These are phyloP conservation scores for Hemiprocne comata DNA, from an alignment of 2,113 vertebrate genomes.

Conservation along the genomic window DNA sequence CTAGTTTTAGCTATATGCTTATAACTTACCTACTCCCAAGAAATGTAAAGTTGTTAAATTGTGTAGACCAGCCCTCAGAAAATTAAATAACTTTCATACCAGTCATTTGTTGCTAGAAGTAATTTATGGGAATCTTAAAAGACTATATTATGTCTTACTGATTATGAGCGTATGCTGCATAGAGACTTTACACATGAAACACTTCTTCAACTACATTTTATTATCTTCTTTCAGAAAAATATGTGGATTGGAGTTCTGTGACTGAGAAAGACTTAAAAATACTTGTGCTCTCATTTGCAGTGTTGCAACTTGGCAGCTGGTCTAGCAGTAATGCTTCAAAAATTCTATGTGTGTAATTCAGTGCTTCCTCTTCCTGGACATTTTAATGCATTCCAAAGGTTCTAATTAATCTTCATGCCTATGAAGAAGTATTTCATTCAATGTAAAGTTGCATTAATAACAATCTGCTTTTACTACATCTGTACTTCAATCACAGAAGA, in stretches of 20 bases:
- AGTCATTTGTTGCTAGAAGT: background rate
- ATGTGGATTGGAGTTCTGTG: background rate
- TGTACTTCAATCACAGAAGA: slow-evolving; percentile 22
- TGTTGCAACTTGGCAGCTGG: slow-evolving; percentile 11
- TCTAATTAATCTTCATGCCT: slow-evolving; percentile 47
- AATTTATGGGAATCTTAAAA: slow-evolving; percentile 18
- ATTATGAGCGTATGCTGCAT: background rate
- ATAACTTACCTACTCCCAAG: background rate
- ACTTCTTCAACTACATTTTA: background rate
- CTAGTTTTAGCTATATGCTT: background rate
- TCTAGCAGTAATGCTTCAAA: slow-evolving; percentile 39
- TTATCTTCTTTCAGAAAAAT: slow-evolving; percentile 32
- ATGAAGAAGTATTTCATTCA: slow-evolving; percentile 53
- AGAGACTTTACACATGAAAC: slow-evolving; percentile 7
- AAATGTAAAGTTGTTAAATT: slow-evolving; percentile 45
- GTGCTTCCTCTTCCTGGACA: slow-evolving; percentile 38
- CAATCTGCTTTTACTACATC: slow-evolving; percentile 21
- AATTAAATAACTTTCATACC: slow-evolving; percentile 41
- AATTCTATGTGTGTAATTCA: slow-evolving; percentile 49
- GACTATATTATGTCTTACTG: background rate
- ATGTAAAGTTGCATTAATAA: slow-evolving; percentile 46
- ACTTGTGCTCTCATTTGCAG: slow-evolving; percentile 44
- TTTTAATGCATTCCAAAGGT: slow-evolving; percentile 58
- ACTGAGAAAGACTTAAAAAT: slow-evolving; percentile 44
- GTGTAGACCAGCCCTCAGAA: background rate